Evolutionary conservation across 2,113 vertebrate species (phyloP).

Genomic region (Seriola aureovittata): DNA sequence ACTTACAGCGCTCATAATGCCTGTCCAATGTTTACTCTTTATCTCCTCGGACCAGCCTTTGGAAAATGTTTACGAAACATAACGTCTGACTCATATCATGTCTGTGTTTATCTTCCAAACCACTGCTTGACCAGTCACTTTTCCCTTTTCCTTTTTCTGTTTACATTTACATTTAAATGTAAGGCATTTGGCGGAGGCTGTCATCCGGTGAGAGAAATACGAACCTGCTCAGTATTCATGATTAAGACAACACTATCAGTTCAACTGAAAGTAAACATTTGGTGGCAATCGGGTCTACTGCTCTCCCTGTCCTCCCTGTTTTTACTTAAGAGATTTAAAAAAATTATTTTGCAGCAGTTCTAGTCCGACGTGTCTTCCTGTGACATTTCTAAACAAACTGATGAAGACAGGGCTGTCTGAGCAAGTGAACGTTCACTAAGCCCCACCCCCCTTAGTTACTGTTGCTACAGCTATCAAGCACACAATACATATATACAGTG

Average conservation of each 20-base stretch:
- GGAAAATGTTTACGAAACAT: constrained; percentile 10
- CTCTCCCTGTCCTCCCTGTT: not conserved
- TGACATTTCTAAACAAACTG: constrained; percentile 3
- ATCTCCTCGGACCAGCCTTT: constrained; percentile 21
- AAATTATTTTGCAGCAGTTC: not conserved
- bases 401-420: not conserved
- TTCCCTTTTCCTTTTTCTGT: constrained; percentile 1
- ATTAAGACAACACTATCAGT: not conserved
- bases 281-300: not conserved
- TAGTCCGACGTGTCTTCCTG: not conserved
- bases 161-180: constrained; percentile 42
- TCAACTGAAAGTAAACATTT: not conserved
- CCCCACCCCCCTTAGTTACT: no score
- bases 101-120: constrained; percentile 25
- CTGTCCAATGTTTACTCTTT: not conserved
- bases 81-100: constrained; percentile 1
- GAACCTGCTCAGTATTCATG: constrained; percentile 3
- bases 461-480: no score
- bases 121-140: constrained; percentile 15
- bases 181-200: not conserved
- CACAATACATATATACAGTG: no score
- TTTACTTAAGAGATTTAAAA: constrained; percentile 5
- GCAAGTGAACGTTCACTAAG: not conserved
- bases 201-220: constrained; percentile 3
- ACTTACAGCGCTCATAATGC: not conserved